Base-by-base conservation (phyloP, 2,888 invertebrate genomes). In the Polydrusus cervinus region DNA sequence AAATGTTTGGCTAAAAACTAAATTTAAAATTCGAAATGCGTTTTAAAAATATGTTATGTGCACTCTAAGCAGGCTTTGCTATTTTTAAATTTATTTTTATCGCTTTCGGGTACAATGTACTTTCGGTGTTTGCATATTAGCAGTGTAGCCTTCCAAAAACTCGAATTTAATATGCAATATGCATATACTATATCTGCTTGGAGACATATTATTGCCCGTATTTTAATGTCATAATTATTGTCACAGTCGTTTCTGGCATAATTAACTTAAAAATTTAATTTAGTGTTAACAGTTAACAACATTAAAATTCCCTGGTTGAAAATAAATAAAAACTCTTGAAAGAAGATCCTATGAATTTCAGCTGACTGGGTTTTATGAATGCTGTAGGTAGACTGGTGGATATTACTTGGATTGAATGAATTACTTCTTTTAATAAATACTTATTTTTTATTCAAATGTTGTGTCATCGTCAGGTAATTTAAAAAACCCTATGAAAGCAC, bases 1-100 rank as follows among this genome's bases (percentile, higher is more conserved):
- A 81, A 80, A 78, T 81, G 80, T 82, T 83, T 82, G 82, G 81
- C 83, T 57, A 75, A 77, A 82, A 84, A 83, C 84, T 84, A 84
- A 83, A 83, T 83, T 83, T 84, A 84, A 84, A 83, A 84, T 83
- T 83, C 84, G 81, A 82, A 83, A 83, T 81, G 79, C 82, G 83
- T 83, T 83, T 84, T 79, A 81, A 83, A 84, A 84, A 82, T 83
- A 82, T 83, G 81, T 82, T 82, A 83, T 81, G 81, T 83, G 83
- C 82, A 83, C 81, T 83, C 82, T 82, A 82, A 81, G 81, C 81
- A 79, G 80, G 74, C 71, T 79, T 81, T 71, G 82, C 80, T 83
- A 83, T 83, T 83, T 82, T 83, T 83, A 82, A 81, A 82, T 81
- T 80, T 82, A 82, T 82, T 82, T 82, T 82, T 81, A 82, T 80